Evolutionary conservation across 2,797 vertebrate species (phyloP), one percentile per base, ranked within the genome.

Genomic region (Chiroxiphia lanceolata): DNA sequence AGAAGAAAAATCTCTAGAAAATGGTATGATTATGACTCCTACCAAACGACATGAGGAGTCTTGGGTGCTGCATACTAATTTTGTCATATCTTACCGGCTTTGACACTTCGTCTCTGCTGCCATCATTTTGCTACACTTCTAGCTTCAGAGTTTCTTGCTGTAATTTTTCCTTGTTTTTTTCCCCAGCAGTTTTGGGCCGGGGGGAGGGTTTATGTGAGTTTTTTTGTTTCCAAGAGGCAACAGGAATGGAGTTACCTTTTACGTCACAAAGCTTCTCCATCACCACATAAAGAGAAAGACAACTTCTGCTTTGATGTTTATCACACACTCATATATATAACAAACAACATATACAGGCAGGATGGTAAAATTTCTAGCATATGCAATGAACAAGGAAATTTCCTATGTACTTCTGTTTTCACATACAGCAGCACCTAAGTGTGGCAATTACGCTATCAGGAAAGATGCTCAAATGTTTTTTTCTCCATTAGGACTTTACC

Each of bases 391-490:
- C 44, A 91, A 90, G 77, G 60, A 91, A 38, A 95, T 87, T 82
- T 92, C 91, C 71, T 72, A 45, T 82, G 19, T 84, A 57, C 48
- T 93, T 94, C 65, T 96, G 86, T 95, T 97, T 94, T 90, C 93
- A 92, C 57, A 75, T 94, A 93, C 23, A 92, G 83, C 65, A 93
- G 47, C 74, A 93, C 61, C 89, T 92, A 93, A 94, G 88, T 84
- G 83, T 84, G 50, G 61, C 94, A 94, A 95, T 96, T 96, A 94
- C 2, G 12, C 60, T 74, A 90, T 90, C 77, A 81, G 83, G 47
- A 90, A 95, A 90, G 87, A 90, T 87, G 77, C 61, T 96, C 59
- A 81, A 47, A 95, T 96, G 91, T 96, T 97, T 96, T 76, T 96
- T 93, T 95, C 93, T 95, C 91, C 93, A 93, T 94, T 95, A 97